phyloP scores from a whole-genome alignment of 2,113 vertebrate genomes.

The Cyrtonyx montezumae region DNA sequence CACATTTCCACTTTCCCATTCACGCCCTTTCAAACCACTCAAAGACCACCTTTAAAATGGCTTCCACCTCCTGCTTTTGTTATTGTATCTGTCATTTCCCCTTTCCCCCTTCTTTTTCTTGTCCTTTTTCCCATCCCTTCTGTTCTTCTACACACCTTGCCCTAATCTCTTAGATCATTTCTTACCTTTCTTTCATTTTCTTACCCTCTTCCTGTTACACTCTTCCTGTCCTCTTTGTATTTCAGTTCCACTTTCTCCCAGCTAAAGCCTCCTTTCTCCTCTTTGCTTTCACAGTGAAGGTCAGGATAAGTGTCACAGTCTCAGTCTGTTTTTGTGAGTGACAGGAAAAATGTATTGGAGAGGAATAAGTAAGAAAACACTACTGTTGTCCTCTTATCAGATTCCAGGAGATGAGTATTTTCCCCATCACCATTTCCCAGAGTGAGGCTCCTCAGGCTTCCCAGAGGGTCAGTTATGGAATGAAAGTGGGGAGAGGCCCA shows the following conservation, averaged over 20 bases:
- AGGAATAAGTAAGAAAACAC: neutral
- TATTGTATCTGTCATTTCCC: neutral
- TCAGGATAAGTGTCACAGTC: neutral
- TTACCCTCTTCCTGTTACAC: neutral
- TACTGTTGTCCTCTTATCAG: neutral
- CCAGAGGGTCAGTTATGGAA: neutral
- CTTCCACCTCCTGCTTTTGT: neutral
- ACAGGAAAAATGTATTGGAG: neutral
- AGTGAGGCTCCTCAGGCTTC: neutral
- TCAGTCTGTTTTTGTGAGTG: neutral
- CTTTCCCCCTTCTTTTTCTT: neutral
- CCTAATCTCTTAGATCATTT: neutral
- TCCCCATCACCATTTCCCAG: neutral
- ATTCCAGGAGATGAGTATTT: neutral
- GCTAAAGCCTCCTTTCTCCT: neutral
- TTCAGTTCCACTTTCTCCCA: neutral
- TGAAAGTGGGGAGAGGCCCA: rapidly evolving
- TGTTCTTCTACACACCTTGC: neutral
- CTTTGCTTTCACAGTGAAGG: constrained; percentile 1
- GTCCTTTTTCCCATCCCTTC: neutral
- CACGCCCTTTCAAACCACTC: neutral
- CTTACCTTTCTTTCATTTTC: neutral
- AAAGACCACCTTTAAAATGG: neutral
- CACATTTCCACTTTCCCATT: neutral
- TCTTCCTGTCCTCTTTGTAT: neutral